A percentile compares a stretch with the other conserved stretches of the same genome.
phyloP scores from a whole-genome alignment of 1,140 invertebrate species.

The Eciton burchellii region DNA sequence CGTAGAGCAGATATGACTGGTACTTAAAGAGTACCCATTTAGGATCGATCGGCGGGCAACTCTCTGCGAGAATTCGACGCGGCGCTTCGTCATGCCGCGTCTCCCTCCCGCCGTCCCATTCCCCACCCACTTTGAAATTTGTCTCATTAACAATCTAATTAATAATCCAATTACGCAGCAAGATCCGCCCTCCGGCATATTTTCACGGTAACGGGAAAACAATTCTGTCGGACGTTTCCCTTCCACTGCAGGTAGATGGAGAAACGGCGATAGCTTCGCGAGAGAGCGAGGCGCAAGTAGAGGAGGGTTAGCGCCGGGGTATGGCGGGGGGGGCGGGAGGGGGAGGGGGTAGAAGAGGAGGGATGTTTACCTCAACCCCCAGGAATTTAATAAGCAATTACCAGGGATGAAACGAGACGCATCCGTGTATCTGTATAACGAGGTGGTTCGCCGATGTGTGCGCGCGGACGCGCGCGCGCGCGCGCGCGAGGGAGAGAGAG shows the following conservation, averaged over 20 bases:
- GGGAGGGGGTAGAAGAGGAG: conserved; percentile 4
- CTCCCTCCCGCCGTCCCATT: conserved; percentile 33
- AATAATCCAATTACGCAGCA: conserved; percentile 85
- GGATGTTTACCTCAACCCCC: conserved; percentile 72
- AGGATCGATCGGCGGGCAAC: conserved; percentile 24
- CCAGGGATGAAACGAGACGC: conserved; percentile 80
- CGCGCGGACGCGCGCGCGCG: not conserved
- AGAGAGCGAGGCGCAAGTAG: conserved; percentile 11
- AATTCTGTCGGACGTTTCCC: conserved; percentile 80
- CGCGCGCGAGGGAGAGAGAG: not conserved
- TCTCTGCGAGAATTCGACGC: conserved; percentile 12
- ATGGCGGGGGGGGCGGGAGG: conserved; percentile 31
- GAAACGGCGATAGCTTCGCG: conserved; percentile 62
- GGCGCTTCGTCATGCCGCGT: conserved; percentile 47
- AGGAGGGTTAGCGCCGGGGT: conserved; percentile 25
- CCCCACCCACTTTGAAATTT: conserved; percentile 81
- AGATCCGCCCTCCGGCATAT: conserved; percentile 80
- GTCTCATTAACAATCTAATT: conserved; percentile 86
- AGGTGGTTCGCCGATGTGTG: conserved; percentile 46
- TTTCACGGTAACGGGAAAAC: conserved; percentile 84
- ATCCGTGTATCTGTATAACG: conserved; percentile 80
- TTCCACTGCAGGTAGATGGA: conserved; percentile 68
- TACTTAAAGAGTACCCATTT: conserved; percentile 41
- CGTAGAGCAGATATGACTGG: conserved; percentile 13
- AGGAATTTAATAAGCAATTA: conserved; percentile 83